These are phyloP conservation scores for Bubalus kerabau DNA, from an alignment of 2,113 vertebrate species.

Conservation along the genomic window DNA sequence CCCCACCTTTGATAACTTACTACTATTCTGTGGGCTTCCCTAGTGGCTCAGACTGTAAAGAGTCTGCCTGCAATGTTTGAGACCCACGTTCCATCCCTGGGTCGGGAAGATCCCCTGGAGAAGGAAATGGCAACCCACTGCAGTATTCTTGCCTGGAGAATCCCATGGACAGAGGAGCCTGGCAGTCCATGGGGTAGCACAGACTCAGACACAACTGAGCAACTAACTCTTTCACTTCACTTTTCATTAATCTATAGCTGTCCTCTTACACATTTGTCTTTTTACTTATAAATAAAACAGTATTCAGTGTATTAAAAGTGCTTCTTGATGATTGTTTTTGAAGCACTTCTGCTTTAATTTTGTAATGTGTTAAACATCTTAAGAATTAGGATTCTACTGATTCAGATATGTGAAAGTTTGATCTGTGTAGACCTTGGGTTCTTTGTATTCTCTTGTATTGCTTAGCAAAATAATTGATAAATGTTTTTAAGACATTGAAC, in stretches of 20 bases:
- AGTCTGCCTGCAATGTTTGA: neutral
- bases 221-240: neutral
- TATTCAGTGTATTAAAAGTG: constrained; percentile 13
- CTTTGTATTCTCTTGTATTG: neutral
- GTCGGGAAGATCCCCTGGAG: neutral
- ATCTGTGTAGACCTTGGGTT: neutral
- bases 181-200: neutral
- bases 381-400: neutral
- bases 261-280: neutral
- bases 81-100: neutral
- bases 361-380: neutral
- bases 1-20: neutral
- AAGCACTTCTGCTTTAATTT: constrained; percentile 10
- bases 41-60: neutral
- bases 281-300: neutral
- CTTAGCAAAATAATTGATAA: constrained; percentile 20
- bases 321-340: neutral
- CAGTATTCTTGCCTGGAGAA: neutral
- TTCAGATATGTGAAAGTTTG: neutral
- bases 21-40: neutral
- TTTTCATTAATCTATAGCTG: neutral
- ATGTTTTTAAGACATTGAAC: neutral
- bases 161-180: neutral
- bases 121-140: neutral
- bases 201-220: neutral